Conservation (phyloP, 92 coral and sea anemone species). For the Actinostola sp. region DNA sequence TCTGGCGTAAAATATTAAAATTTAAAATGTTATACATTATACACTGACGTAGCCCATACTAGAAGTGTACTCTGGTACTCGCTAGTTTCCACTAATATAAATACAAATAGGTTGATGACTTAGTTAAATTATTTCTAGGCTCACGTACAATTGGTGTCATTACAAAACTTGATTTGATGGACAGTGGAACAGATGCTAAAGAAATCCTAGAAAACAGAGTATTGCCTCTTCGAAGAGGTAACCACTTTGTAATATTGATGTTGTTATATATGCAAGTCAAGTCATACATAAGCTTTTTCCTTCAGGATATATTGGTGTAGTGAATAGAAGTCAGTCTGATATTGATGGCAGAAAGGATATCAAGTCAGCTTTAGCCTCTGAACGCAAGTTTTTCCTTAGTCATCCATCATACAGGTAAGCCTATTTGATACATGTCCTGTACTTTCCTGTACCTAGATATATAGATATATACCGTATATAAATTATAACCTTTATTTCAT, state of each 20-base stretch:
- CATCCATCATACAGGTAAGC: slow-evolving; percentile 87
- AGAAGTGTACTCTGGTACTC: no score
- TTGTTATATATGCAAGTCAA: neutral
- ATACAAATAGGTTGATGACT: no score
- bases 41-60: no score
- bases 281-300: neutral
- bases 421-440: no score
- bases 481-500: no score
- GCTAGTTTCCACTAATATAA: no score
- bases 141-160: slow-evolving; percentile 94
- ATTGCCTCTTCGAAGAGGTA: slow-evolving; percentile 94
- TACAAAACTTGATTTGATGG: slow-evolving; percentile 96
- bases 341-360: slow-evolving; percentile 97
- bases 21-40: no score
- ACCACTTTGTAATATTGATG: no score
- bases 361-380: slow-evolving; percentile 90
- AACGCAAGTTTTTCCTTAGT: slow-evolving; percentile 92
- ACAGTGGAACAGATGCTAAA: slow-evolving; percentile 94
- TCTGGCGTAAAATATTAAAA: no score
- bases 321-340: slow-evolving; percentile 96
- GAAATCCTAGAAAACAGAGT: slow-evolving; percentile 92
- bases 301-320: slow-evolving; percentile 94
- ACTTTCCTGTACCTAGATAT: no score
- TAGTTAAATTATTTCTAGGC: no score
- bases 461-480: no score